Evolutionary conservation across 2,797 vertebrate species (phyloP).

Genomic region (Acropternis orthonyx): DNA sequence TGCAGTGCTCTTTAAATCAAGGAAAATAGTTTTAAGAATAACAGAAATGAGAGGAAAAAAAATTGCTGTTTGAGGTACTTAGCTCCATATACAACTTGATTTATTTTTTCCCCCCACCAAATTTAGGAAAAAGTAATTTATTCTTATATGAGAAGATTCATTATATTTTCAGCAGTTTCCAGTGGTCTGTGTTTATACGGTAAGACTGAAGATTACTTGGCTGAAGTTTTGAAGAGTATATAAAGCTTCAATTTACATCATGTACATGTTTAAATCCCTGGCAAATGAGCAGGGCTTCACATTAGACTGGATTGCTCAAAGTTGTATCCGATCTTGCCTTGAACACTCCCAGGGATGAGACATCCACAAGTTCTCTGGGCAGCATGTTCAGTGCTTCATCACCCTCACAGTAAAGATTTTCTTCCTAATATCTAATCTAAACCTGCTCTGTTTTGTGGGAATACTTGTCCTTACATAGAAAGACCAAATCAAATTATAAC

Average conservation of each 20-base stretch:
- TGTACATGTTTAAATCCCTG: background rate
- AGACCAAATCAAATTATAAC: background rate
- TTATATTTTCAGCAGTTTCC: background rate
- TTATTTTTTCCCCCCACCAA: background rate
- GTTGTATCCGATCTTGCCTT: background rate
- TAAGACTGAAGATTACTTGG: background rate
- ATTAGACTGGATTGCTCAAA: background rate
- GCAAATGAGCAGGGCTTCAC: background rate
- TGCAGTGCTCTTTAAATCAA: background rate
- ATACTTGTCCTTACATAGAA: background rate
- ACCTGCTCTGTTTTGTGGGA: background rate
- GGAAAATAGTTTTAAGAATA: background rate
- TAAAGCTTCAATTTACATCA: background rate
- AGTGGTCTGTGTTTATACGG: background rate
- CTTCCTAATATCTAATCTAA: background rate
- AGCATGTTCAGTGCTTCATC: background rate
- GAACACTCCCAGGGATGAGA: too few relatives aligned
- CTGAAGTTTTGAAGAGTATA: background rate
- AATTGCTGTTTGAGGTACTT: background rate
- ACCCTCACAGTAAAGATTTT: background rate
- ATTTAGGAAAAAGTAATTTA: background rate
- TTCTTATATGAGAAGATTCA: background rate
- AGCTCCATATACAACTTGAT: background rate
- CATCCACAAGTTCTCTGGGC: background rate
- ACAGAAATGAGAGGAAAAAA: background rate